These are phyloP conservation scores for Characodon lateralis DNA, from an alignment of 2,797 vertebrate species.

Conservation along the genomic window DNA sequence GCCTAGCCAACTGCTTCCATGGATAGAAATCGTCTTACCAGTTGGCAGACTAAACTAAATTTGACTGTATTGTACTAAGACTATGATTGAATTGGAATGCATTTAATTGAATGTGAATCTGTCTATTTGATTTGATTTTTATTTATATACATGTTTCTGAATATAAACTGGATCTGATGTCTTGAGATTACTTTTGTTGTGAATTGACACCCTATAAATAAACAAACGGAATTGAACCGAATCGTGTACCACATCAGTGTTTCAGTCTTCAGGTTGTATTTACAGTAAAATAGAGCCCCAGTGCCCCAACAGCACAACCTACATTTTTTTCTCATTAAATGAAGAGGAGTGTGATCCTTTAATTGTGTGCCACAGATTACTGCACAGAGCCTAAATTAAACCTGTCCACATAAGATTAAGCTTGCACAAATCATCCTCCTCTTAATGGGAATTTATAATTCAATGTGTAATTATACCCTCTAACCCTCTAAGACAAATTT, in stretches of 20 bases:
- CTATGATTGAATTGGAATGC: background rate
- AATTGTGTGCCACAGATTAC: slow-evolving; percentile 29
- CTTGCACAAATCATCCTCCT: slow-evolving; percentile 31
- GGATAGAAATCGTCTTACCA: background rate
- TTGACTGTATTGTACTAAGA: background rate
- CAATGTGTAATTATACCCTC: slow-evolving; percentile 54
- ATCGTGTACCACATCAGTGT: background rate
- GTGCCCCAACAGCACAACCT: slow-evolving; percentile 4
- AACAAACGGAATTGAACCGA: background rate
- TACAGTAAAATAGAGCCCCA: background rate
- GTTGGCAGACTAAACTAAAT: background rate
- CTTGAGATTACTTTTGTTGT: background rate
- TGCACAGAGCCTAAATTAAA: slow-evolving; percentile 43
- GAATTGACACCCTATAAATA: background rate
- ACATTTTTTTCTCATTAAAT: slow-evolving; percentile 30
- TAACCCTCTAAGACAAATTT: slow-evolving; percentile 47
- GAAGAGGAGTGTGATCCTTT: slow-evolving; percentile 30
- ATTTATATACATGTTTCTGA: background rate
- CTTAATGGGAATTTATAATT: slow-evolving; percentile 63
- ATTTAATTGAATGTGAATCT: background rate
- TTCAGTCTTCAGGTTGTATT: slow-evolving; percentile 22
- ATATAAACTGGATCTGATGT: background rate
- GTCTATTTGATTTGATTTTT: background rate
- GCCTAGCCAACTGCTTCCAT: background rate
- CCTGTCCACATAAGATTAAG: slow-evolving; percentile 40